Conservation (phyloP, 2,888 invertebrate genomes). For the Ornithoptera alexandrae region DNA sequence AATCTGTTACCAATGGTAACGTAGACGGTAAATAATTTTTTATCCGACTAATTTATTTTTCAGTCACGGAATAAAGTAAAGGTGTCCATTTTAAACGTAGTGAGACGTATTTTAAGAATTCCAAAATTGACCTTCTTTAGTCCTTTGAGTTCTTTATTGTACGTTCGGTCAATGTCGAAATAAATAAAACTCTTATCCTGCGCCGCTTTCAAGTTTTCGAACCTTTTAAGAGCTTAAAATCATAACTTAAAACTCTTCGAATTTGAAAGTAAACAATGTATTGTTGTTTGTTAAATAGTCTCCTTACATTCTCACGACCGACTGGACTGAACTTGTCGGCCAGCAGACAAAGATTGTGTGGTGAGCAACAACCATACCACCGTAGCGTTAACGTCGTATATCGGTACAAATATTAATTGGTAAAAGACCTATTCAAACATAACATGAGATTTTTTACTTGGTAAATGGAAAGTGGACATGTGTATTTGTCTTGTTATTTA, state of each 20-base stretch:
- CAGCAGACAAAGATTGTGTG: conserved; percentile 57
- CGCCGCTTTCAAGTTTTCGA: conserved; percentile 22
- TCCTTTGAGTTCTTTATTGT: conserved; percentile 38
- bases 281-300: conserved; percentile 53
- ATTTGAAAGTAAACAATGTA: conserved; percentile 60
- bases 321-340: conserved; percentile 49
- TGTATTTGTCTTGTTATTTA: conserved; percentile 76
- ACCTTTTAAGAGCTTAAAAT: conserved; percentile 21
- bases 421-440: conserved; percentile 78
- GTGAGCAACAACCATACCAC: conserved; percentile 59
- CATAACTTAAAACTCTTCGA: conserved; percentile 44
- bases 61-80: conserved; percentile 60
- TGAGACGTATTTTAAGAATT: conserved; percentile 9
- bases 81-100: conserved; percentile 36
- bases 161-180: conserved; percentile 30
- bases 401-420: conserved; percentile 79
- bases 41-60: conserved; percentile 35
- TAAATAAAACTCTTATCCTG: conserved; percentile 21
- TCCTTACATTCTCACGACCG: conserved; percentile 58
- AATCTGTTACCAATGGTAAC: conserved; percentile 6
- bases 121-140: conserved; percentile 19
- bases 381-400: conserved; percentile 55
- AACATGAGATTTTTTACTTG: conserved; percentile 75
- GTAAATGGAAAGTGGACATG: conserved; percentile 78
- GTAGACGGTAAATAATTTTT: conserved; percentile 11